These are phyloP conservation scores for Tychaedon coryphoeus DNA, from an alignment of 2,113 vertebrate genomes.

Conservation along the genomic window DNA sequence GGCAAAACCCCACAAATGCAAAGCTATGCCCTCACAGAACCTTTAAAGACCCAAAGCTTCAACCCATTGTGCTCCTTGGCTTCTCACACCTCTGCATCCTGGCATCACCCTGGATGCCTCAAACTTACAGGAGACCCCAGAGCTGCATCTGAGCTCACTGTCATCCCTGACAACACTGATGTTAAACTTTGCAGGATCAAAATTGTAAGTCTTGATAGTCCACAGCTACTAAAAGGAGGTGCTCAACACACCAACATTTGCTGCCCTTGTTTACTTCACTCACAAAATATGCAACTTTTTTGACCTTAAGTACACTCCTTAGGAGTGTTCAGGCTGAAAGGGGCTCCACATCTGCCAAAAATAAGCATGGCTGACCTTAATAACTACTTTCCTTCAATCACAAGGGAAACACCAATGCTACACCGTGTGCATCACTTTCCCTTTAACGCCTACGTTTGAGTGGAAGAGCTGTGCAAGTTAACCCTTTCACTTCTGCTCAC, in stretches of 20 bases:
- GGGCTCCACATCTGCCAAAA: constrained; percentile 30
- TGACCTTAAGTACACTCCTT: constrained; percentile 64
- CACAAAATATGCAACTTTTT: constrained; percentile 37
- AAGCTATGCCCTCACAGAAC: neutral
- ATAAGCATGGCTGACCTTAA: constrained; percentile 50
- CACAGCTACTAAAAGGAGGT: neutral
- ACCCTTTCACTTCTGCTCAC: neutral
- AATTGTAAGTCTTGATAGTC: neutral
- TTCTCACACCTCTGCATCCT: neutral
- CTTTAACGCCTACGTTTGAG: neutral
- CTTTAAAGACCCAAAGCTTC: neutral
- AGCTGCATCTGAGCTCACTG: neutral
- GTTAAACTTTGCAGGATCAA: neutral
- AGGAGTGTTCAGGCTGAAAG: constrained; percentile 44
- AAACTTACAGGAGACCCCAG: neutral
- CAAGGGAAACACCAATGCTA: constrained; percentile 39
- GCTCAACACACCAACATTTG: neutral
- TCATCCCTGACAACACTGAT: neutral
- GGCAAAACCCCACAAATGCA: neutral
- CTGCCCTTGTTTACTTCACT: constrained; percentile 45
- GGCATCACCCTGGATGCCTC: neutral
- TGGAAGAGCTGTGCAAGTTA: neutral
- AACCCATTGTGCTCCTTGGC: accelerated
- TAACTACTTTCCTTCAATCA: constrained; percentile 37
- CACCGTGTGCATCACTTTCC: neutral